Evolutionary conservation across 2,888 invertebrate species (phyloP).

Genomic region (Choreutis nemorana): DNA sequence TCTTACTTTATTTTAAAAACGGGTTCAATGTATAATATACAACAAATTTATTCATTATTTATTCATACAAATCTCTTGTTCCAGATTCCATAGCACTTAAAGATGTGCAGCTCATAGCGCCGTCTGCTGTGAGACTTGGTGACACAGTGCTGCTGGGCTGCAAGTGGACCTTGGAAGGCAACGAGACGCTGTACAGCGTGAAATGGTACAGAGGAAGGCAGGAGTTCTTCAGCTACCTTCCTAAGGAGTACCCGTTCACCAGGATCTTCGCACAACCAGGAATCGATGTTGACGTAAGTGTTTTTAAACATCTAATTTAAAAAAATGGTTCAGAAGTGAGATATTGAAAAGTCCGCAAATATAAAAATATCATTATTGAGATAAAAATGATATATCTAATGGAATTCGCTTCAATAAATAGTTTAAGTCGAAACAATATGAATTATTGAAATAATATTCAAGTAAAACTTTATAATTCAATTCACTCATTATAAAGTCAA

Average conservation of each 20-base stretch:
- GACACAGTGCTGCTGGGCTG: constrained; percentile 78
- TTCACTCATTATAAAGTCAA: too few relatives aligned
- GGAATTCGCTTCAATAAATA: too few relatives aligned
- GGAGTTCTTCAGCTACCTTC: constrained; percentile 82
- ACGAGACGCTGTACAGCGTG: constrained; percentile 77
- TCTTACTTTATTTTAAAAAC: neutral
- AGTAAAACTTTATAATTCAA: too few relatives aligned
- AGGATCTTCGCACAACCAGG: constrained; percentile 76
- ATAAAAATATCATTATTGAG: too few relatives aligned
- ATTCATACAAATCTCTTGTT: too few relatives aligned
- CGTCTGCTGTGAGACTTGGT: constrained; percentile 74
- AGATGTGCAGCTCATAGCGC: constrained; percentile 74
- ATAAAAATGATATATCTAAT: too few relatives aligned
- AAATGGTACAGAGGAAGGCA: constrained; percentile 82
- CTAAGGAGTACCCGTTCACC: constrained; percentile 79
- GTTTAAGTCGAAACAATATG: too few relatives aligned
- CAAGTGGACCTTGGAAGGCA: constrained; percentile 75
- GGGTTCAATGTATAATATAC: neutral
- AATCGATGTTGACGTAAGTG: constrained; percentile 76
- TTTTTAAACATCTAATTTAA: too few relatives aligned
- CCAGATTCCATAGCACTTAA: constrained; percentile 67
- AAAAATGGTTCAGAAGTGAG: neutral
- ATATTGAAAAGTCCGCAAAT: constrained; percentile 1
- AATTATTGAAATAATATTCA: too few relatives aligned
- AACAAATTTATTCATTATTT: too few relatives aligned